phyloP scores from a whole-genome alignment of 2,113 vertebrate species.

The Colinus virginianus region DNA sequence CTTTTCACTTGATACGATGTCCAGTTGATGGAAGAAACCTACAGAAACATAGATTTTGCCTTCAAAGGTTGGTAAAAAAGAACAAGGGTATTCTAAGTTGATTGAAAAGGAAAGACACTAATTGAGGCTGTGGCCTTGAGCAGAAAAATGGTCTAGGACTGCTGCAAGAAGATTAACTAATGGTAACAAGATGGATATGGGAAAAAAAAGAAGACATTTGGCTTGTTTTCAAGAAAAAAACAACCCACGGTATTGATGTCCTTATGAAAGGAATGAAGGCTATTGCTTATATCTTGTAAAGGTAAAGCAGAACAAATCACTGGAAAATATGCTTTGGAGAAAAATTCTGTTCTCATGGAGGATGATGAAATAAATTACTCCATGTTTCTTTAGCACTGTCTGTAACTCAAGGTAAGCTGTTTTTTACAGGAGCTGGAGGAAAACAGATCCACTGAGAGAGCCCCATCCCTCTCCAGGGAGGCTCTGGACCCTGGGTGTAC shows the following conservation, averaged over 20 bases:
- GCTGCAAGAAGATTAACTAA: constrained; percentile 30
- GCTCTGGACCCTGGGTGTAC: accelerated
- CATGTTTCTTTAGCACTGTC: constrained; percentile 20
- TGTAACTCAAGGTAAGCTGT: constrained; percentile 21
- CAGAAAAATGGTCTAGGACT: neutral
- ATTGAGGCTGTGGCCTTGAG: neutral
- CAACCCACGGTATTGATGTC: neutral
- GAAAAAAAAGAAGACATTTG: neutral
- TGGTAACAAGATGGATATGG: constrained; percentile 13
- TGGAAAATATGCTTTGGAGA: constrained; percentile 36
- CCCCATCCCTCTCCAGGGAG: neutral
- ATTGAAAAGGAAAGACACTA: neutral
- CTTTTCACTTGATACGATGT: neutral
- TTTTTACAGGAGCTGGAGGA: constrained; percentile 9
- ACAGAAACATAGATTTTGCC: neutral
- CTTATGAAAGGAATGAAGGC: constrained; percentile 28
- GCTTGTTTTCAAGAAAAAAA: constrained; percentile 23
- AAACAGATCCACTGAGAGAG: neutral
- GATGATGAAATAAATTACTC: constrained; percentile 29
- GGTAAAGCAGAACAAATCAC: constrained; percentile 53
- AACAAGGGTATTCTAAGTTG: neutral
- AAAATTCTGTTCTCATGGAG: neutral
- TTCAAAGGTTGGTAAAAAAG: neutral
- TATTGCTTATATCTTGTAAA: constrained; percentile 45
- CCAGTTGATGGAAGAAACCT: neutral